Conservation (phyloP, 2,797 vertebrate genomes). For the Scolopax bukidnonensis region DNA sequence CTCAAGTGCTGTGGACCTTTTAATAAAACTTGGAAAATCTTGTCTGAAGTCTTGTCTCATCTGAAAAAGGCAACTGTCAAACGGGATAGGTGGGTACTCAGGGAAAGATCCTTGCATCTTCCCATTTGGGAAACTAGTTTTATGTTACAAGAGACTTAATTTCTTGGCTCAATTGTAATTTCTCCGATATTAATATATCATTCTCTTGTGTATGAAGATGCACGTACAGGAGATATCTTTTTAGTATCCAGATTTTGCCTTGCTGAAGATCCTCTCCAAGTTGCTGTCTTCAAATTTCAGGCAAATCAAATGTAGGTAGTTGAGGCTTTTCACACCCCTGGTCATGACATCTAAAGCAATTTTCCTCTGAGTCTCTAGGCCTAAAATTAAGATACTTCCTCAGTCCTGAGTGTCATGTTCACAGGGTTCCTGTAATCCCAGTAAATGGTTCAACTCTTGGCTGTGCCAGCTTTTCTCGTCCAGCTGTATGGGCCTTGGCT, state of each 20-base stretch:
- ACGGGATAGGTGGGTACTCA: neutral
- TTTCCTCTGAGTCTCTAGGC: neutral
- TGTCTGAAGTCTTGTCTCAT: neutral
- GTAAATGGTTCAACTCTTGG: neutral
- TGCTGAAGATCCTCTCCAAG: neutral
- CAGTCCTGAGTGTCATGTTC: neutral
- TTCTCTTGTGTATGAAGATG: neutral
- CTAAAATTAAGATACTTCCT: neutral
- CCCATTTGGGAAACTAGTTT: neutral
- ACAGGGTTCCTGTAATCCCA: neutral
- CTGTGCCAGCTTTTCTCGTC: neutral
- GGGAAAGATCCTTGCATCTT: neutral
- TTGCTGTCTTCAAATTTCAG: neutral
- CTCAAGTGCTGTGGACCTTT: neutral
- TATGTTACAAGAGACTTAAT: neutral
- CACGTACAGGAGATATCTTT: neutral
- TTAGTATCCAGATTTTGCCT: neutral
- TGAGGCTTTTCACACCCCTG: neutral
- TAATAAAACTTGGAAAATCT: neutral
- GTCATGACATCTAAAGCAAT: neutral
- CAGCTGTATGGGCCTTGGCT: fast-evolving
- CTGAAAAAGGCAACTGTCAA: neutral
- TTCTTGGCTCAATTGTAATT: neutral
- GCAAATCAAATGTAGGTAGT: neutral
- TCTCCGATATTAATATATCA: neutral